These are phyloP conservation scores for Noctua janthina DNA, from an alignment of 2,888 invertebrate genomes.

Conservation along the genomic window DNA sequence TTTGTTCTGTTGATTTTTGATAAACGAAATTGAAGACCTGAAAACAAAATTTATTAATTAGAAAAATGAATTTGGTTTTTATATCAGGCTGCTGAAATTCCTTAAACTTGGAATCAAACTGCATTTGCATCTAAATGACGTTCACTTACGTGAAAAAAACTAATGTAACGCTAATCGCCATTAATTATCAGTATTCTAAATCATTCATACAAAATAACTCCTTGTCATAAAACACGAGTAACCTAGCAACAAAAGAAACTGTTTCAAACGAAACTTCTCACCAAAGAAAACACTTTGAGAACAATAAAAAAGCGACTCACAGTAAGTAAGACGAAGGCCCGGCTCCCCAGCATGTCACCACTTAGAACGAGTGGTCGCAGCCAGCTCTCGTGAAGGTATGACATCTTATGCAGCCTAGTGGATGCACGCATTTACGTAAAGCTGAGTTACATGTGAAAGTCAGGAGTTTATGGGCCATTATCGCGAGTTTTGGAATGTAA, in stretches of 20 bases:
- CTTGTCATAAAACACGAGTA: neutral
- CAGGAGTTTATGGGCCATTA: conserved; percentile 59
- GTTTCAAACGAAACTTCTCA: conserved; percentile 22
- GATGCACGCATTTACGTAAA: conserved; percentile 53
- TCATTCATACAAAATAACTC: neutral
- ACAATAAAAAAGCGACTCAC: conserved; percentile 64
- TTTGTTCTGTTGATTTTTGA: conserved; percentile 36
- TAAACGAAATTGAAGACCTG: conserved; percentile 38
- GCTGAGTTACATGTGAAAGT: conserved; percentile 60
- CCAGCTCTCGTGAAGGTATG: conserved; percentile 60
- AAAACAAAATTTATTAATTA: neutral
- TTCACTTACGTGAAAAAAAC: neutral
- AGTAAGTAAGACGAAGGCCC: conserved; percentile 57
- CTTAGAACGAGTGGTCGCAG: conserved; percentile 63
- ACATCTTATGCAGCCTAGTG: conserved; percentile 53
- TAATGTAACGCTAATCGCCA: neutral
- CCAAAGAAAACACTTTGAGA: conserved; percentile 53
- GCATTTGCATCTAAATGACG: neutral
- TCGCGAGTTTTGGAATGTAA: conserved; percentile 41
- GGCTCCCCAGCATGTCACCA: conserved; percentile 64
- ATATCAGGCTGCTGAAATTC: neutral
- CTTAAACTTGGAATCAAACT: neutral
- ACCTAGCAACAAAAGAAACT: conserved; percentile 20
- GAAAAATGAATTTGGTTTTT: neutral
- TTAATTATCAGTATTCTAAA: neutral